Evolutionary conservation across 2,888 invertebrate genomes (phyloP), one percentile per base, ranked within the genome.

Genomic region (Heliconius cydno): DNA sequence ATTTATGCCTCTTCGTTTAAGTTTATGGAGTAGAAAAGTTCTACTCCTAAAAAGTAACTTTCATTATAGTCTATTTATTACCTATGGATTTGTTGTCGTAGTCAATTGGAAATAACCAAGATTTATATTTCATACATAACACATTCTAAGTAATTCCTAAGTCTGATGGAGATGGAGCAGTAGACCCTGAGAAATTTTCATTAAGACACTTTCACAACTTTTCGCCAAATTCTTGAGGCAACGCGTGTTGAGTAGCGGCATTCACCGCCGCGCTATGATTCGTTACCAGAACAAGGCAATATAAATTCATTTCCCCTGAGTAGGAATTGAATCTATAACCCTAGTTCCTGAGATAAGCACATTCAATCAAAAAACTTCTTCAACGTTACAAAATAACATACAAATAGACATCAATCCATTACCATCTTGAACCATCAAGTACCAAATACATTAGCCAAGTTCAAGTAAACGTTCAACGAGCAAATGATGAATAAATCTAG

Each of bases 401-500:
- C 2, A 52, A 52, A 22, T 52, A 1, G 52, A 19, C 19, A 6
- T 22, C 52, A 52, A 52, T 52, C 19, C 19, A 52, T 7, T 22
- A 25, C 63, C 25, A 63, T 28, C n/a, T 38, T 13, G 13, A 41
- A 38, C 15, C 6, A 28, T 28, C 15, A 65, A 65, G 28, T 28
- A 6, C 65, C 28, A 28, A 28, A 28, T 28, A 46, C 70, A 28
- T 70, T 70, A 70, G 25, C 41, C 41, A 41, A 46, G 25, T 25
- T 25, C 70, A 41, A 3, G 41, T 28, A 70, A 70, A 6, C 30
- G 30, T 30, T 30, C 30, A 30, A 30, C 30, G 15, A 46, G 41
- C 19, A 41, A 70, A 70, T 70, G 70, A 13, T 41, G 25, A 46
- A 22, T 70, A 70, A 70, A 46, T 70, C 15, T 41, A 34, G n/a